Percentiles rank a stretch among this genome's conserved stretches.
phyloP scores from a whole-genome alignment of 2,888 invertebrate genomes.

The Lochmaea capreae region DNA sequence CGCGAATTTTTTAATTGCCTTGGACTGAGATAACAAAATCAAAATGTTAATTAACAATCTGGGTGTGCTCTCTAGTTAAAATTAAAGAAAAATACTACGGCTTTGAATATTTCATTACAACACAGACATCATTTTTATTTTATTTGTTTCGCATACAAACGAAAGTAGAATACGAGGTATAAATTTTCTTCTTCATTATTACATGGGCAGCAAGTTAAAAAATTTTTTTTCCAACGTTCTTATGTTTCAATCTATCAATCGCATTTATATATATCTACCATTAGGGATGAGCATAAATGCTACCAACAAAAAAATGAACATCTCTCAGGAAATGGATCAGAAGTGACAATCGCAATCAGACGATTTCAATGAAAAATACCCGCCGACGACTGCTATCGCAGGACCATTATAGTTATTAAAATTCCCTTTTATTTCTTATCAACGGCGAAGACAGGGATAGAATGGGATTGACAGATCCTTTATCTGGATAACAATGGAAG shows the following conservation, averaged over 20 bases:
- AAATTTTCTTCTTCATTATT: not conserved
- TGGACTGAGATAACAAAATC: constrained; percentile 66
- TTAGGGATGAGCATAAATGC: constrained; percentile 39
- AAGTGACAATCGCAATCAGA: constrained; percentile 53
- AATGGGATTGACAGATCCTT: constrained; percentile 41
- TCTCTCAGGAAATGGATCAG: constrained; percentile 56
- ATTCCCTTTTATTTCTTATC: constrained; percentile 49
- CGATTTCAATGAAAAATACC: constrained; percentile 42
- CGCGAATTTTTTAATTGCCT: constrained; percentile 66
- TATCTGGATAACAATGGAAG: constrained; percentile 31
- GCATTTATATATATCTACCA: not conserved
- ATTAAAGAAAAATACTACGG: constrained; percentile 65
- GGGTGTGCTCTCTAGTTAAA: constrained; percentile 62
- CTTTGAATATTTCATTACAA: constrained; percentile 62
- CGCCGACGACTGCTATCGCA: constrained; percentile 43
- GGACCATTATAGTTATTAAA: constrained; percentile 55
- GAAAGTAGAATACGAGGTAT: constrained; percentile 33
- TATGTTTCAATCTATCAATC: constrained; percentile 1
- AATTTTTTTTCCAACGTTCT: not conserved
- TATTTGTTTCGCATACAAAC: constrained; percentile 55
- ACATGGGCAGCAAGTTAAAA: not conserved
- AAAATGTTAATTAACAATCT: constrained; percentile 66
- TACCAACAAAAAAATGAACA: constrained; percentile 47
- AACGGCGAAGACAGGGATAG: constrained; percentile 34
- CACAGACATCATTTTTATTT: constrained; percentile 52